Percentiles rank a stretch among this genome's conserved stretches.
Conservation (phyloP, 1,140 invertebrate species). For the Octopus bimaculoides region DNA sequence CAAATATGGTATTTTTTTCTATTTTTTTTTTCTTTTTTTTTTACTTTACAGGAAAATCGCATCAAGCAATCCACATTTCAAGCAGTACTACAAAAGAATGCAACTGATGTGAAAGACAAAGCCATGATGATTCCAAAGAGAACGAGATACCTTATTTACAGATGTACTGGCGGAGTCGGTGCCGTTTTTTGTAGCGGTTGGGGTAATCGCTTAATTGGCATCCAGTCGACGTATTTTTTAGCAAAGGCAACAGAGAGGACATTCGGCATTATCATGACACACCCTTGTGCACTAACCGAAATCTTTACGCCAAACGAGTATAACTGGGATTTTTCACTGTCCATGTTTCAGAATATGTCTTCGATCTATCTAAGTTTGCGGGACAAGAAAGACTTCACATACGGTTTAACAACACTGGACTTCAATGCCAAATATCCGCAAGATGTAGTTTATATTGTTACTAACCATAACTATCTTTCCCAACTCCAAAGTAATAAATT, state of each 20-base stretch:
- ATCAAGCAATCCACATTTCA: too few relatives aligned
- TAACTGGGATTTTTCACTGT: slow-evolving; percentile 25
- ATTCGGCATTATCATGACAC: slow-evolving; percentile 30
- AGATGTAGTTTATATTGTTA: slow-evolving; percentile 30
- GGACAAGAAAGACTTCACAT: slow-evolving; percentile 25
- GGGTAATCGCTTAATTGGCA: slow-evolving; percentile 33
- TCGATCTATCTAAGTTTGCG: slow-evolving; percentile 24
- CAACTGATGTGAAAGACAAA: too few relatives aligned
- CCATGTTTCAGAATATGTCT: slow-evolving; percentile 18
- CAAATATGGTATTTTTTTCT: too few relatives aligned
- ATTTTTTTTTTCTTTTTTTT: too few relatives aligned
- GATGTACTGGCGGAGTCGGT: not conserved
- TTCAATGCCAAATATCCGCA: slow-evolving; percentile 29
- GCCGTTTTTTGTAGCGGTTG: slow-evolving; percentile 26
- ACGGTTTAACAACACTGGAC: slow-evolving; percentile 26
- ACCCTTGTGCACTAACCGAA: slow-evolving; percentile 25
- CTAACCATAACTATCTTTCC: slow-evolving; percentile 33
- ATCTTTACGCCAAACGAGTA: slow-evolving; percentile 28
- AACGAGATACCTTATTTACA: not conserved
- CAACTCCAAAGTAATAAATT: slow-evolving; percentile 26
- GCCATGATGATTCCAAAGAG: too few relatives aligned
- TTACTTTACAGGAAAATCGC: too few relatives aligned
- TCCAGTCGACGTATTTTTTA: slow-evolving; percentile 28
- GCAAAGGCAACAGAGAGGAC: slow-evolving; percentile 29
- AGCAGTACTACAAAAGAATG: too few relatives aligned